phyloP scores from a whole-genome alignment of 64 coral and sea anemone species.

The Astreopora myriophthalma region DNA sequence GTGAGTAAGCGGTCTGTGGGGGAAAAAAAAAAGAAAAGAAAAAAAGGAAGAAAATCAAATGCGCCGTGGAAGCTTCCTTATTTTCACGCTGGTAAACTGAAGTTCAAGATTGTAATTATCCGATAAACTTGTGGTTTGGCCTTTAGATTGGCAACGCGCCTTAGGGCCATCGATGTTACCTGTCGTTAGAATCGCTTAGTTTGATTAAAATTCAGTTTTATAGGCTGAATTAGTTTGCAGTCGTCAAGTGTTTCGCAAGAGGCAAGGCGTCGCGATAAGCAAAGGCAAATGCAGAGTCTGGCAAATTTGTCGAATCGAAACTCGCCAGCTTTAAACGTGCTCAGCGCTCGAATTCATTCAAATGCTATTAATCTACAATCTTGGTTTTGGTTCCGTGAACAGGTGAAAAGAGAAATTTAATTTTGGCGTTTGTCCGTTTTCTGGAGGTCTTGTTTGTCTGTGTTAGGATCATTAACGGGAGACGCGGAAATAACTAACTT shows the following conservation, averaged over 20 bases:
- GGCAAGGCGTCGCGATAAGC: no score
- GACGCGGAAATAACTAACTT: background rate
- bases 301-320: no score
- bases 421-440: background rate
- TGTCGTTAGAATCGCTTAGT: background rate
- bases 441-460: no score
- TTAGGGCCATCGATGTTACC: background rate
- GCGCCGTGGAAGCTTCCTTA: background rate
- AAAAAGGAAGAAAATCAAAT: background rate
- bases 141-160: background rate
- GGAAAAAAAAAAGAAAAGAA: no score
- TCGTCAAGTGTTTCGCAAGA: background rate
- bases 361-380: no score
- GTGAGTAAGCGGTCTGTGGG: no score
- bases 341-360: no score
- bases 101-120: background rate
- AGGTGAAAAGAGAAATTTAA: background rate
- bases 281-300: no score
- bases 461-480: background rate
- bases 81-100: background rate
- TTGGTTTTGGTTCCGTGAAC: no score
- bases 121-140: background rate
- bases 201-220: constrained; percentile 5
- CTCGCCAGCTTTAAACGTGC: no score
- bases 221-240: background rate